These are phyloP conservation scores for Lophotriccus pileatus DNA, from an alignment of 2,797 vertebrate genomes.

Conservation along the genomic window DNA sequence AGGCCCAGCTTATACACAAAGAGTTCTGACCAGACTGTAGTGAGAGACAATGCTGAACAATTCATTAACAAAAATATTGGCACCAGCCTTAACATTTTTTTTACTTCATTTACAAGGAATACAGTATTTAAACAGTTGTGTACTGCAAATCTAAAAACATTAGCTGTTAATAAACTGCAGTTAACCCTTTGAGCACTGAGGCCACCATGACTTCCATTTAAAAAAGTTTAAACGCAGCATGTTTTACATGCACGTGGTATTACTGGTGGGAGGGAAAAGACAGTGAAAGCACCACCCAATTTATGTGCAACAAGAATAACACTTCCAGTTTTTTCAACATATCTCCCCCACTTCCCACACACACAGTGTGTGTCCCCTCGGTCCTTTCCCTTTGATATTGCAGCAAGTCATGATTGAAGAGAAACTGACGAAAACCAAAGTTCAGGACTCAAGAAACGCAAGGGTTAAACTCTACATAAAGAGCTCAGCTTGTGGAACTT, in stretches of 20 bases:
- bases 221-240: conserved; percentile 9
- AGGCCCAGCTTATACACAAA: conserved; percentile 81
- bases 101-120: conserved; percentile 78
- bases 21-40: conserved; percentile 76
- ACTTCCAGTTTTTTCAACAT: conserved; percentile 65
- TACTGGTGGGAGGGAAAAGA: neutral
- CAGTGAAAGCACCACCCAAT: conserved; percentile 51
- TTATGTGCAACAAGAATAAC: conserved; percentile 62
- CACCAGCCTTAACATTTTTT: conserved; percentile 77
- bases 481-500: neutral
- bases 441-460: neutral
- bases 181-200: conserved; percentile 69
- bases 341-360: neutral
- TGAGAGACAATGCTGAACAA: conserved; percentile 86
- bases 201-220: conserved; percentile 54
- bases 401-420: neutral
- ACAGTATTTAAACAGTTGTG: conserved; percentile 75
- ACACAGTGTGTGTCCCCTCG: neutral
- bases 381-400: neutral
- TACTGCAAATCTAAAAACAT: conserved; percentile 74
- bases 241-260: conserved; percentile 43
- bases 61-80: conserved; percentile 84
- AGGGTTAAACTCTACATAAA: neutral
- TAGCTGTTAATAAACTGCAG: conserved; percentile 74
- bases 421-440: neutral